These are phyloP conservation scores for Pipa parva DNA, from an alignment of 2,113 vertebrate genomes.

Conservation along the genomic window DNA sequence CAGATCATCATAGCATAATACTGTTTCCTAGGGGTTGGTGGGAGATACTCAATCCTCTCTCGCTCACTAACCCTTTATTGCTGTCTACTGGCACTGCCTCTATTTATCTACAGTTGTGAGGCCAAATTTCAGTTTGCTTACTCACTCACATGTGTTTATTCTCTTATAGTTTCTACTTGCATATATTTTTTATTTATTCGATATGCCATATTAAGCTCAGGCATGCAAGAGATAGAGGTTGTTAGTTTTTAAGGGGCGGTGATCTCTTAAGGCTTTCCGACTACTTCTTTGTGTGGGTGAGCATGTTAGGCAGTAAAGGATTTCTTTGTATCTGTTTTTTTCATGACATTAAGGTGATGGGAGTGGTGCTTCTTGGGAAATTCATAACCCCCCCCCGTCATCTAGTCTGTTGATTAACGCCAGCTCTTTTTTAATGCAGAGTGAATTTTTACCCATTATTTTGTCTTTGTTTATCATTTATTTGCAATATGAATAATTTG, in stretches of 20 bases:
- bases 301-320: conserved; percentile 19
- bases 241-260: conserved; percentile 16
- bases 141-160: too few species aligned
- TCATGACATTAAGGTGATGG: conserved; percentile 16
- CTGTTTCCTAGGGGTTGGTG: conserved; percentile 11
- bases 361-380: conserved; percentile 21
- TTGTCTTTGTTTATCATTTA: too few species aligned
- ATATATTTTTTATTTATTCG: neutral
- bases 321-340: conserved; percentile 35
- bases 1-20: conserved; percentile 22
- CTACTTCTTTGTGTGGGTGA: conserved; percentile 26
- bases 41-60: conserved; percentile 1
- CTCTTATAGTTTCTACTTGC: neutral
- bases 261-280: conserved; percentile 24
- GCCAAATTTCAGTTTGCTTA: too few species aligned
- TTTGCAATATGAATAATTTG: too few species aligned
- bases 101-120: too few species aligned
- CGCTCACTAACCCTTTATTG: neutral
- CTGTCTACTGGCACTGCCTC: neutral
- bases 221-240: neutral
- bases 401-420: neutral
- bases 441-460: neutral
- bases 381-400: conserved; percentile 6
- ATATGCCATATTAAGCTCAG: too few species aligned
- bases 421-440: too few species aligned